Evolutionary conservation across 2,113 vertebrate species (phyloP).

Genomic region (Guaruba guarouba): DNA sequence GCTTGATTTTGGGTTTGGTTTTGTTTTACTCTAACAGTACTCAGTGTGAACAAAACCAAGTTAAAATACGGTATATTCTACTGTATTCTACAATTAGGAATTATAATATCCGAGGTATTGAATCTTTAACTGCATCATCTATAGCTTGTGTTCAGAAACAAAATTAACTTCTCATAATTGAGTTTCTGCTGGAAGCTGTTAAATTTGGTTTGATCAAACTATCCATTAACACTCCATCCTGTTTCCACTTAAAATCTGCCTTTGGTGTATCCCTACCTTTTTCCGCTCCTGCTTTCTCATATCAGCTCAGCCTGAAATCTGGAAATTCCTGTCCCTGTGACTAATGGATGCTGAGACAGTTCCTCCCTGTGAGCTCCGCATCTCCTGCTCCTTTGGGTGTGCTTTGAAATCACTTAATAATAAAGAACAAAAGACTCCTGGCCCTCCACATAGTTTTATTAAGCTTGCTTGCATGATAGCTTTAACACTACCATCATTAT

Average conservation of each 20-base stretch:
- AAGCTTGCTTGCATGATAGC: not conserved
- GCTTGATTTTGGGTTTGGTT: not conserved
- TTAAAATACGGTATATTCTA: not conserved
- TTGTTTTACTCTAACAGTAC: not conserved
- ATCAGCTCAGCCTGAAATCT: not conserved
- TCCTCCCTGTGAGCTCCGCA: not conserved
- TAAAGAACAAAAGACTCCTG: not conserved
- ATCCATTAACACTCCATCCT: not conserved
- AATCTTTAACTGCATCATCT: not conserved
- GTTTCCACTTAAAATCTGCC: not conserved
- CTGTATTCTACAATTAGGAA: not conserved
- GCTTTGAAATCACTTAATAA: not conserved
- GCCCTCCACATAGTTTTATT: not conserved
- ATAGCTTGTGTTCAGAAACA: not conserved
- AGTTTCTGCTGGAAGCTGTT: not conserved
- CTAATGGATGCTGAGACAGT: not conserved
- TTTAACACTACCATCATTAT: not conserved
- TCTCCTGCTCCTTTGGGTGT: not conserved
- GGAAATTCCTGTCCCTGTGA: not conserved
- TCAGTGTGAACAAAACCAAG: not conserved
- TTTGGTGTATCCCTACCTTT: not conserved
- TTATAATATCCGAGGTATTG: not conserved
- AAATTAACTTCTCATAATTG: not conserved
- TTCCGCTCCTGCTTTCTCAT: not conserved
- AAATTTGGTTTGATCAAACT: not conserved